A percentile compares a stretch with the other conserved stretches of the same genome.
Conservation (phyloP, 2,113 vertebrate genomes). For the Rhagologus leucostigma region DNA sequence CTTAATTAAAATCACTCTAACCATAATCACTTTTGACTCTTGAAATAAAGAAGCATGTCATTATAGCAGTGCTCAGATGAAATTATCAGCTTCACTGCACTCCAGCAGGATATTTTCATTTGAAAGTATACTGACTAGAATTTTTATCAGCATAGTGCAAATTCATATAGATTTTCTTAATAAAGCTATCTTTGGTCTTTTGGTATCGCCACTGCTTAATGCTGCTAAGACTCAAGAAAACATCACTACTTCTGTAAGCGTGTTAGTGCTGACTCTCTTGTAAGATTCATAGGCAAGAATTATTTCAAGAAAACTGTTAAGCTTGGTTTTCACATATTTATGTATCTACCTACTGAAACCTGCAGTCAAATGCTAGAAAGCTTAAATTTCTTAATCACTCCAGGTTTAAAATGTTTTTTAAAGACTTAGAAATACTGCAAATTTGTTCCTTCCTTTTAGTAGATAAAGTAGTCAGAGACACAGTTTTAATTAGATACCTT, state of each 20-base stretch:
- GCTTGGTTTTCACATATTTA: not conserved
- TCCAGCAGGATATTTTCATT: slow-evolving; percentile 9
- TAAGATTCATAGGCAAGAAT: not conserved
- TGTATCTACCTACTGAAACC: not conserved
- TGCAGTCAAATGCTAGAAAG: not conserved
- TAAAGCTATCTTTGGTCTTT: not conserved
- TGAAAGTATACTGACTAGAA: not conserved
- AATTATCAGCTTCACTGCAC: slow-evolving; percentile 24
- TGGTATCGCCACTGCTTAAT: not conserved
- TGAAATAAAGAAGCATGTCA: slow-evolving; percentile 15
- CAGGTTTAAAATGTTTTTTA: not conserved
- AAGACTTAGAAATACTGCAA: not conserved
- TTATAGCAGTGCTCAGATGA: not conserved
- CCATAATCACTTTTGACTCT: slow-evolving; percentile 13
- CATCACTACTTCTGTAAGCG: not conserved
- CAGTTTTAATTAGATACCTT: not conserved
- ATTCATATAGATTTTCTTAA: not conserved
- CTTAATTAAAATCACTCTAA: slow-evolving; percentile 31
- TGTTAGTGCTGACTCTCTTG: not conserved
- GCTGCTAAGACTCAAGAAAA: not conserved
- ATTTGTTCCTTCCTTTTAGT: not conserved
- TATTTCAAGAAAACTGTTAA: not conserved
- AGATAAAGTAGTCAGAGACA: not conserved
- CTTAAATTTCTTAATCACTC: not conserved
- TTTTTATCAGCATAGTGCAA: slow-evolving; percentile 23